Percentiles rank a stretch among this genome's conserved stretches.
These are phyloP conservation scores for Glaucidium brasilianum DNA, from an alignment of 2,113 vertebrate genomes.

Conservation along the genomic window DNA sequence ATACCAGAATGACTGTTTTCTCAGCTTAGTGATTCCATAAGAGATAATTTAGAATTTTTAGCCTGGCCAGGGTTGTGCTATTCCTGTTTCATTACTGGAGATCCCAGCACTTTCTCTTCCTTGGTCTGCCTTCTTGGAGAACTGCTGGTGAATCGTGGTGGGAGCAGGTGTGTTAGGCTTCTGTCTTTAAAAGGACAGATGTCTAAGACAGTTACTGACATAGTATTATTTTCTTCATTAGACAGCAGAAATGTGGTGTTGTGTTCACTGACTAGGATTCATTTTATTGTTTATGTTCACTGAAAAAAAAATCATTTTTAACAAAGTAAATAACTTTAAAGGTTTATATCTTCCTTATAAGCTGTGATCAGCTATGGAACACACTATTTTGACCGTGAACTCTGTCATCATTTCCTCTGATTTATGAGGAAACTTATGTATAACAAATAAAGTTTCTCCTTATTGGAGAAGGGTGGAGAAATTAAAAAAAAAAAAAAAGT, in stretches of 20 bases:
- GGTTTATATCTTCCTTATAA: background rate
- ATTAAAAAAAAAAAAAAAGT: background rate
- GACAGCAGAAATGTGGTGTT: background rate
- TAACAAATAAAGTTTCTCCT: background rate
- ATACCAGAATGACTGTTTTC: background rate
- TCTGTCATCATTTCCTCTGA: background rate
- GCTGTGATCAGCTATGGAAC: background rate
- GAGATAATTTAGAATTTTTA: background rate
- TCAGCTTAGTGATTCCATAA: background rate
- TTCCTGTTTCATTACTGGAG: background rate
- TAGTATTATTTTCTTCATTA: background rate
- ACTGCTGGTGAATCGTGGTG: rapidly evolving
- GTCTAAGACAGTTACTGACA: background rate
- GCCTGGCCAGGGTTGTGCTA: background rate
- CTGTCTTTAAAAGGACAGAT: background rate
- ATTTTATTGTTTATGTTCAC: background rate
- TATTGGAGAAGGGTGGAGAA: background rate
- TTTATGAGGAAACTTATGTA: background rate
- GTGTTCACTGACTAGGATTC: background rate
- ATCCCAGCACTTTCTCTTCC: background rate
- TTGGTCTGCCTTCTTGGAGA: background rate
- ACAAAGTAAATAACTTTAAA: background rate
- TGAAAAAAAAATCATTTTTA: background rate
- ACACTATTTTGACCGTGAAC: background rate
- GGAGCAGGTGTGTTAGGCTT: background rate